phyloP scores from a whole-genome alignment of 2,888 invertebrate species.

The Ceramica pisi region DNA sequence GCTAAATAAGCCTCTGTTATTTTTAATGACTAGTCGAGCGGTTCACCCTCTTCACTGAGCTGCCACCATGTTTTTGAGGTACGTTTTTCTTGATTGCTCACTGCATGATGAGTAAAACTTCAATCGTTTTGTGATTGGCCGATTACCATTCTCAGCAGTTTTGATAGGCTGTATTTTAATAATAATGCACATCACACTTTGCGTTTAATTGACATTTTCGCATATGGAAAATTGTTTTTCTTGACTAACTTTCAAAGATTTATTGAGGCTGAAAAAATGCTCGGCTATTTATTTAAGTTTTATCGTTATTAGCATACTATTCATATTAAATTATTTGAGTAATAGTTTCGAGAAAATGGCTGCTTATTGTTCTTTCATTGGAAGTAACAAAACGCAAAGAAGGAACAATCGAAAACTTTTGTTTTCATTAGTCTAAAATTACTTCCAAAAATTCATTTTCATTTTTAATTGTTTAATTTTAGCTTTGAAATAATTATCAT shows the following conservation, averaged over 20 bases:
- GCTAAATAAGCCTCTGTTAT: slow-evolving; percentile 87
- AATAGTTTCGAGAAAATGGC: neutral
- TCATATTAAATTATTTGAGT: neutral
- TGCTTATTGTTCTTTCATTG: neutral
- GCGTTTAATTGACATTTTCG: slow-evolving; percentile 41
- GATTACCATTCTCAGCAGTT: rapidly evolving
- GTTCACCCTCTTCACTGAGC: slow-evolving; percentile 86
- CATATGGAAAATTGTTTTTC: neutral
- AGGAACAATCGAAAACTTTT: neutral
- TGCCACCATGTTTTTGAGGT: slow-evolving; percentile 88
- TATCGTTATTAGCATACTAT: too few relatives aligned
- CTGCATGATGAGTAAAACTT: neutral
- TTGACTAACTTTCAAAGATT: too few relatives aligned
- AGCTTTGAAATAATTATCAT: too few relatives aligned
- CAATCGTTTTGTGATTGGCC: slow-evolving; percentile 44
- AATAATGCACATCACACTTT: neutral
- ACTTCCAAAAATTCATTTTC: neutral
- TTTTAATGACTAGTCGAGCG: slow-evolving; percentile 86
- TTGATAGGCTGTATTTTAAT: slow-evolving; percentile 24
- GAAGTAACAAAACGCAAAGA: neutral
- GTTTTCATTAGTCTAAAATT: neutral
- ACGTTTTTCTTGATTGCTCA: slow-evolving; percentile 46
- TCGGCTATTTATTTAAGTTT: neutral
- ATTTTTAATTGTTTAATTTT: too few relatives aligned
- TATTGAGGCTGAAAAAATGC: neutral